These are phyloP conservation scores for Caenorhabditis sp. DNA, from an alignment of 2,888 invertebrate genomes.

Conservation along the genomic window DNA sequence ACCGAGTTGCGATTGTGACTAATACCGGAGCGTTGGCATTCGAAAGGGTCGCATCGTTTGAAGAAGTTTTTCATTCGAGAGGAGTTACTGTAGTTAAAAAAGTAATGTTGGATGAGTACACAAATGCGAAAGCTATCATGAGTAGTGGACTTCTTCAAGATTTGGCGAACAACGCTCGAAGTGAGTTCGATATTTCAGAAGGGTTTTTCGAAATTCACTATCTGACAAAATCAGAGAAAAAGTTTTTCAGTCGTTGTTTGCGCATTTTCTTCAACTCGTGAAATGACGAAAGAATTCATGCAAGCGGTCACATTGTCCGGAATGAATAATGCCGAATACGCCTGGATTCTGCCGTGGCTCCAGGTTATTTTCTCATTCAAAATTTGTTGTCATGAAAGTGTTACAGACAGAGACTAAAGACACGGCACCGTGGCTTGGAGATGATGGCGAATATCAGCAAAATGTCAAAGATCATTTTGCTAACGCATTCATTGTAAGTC, in stretches of 20 bases:
- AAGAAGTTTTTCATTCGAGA: conserved; percentile 51
- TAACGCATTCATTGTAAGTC: conserved; percentile 63
- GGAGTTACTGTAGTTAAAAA: conserved; percentile 50
- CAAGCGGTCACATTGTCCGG: conserved; percentile 54
- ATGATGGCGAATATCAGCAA: conserved; percentile 63
- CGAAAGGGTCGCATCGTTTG: conserved; percentile 49
- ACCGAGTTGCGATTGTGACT: conserved; percentile 55
- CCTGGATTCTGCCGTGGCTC: conserved; percentile 68
- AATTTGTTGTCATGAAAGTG: too few species aligned
- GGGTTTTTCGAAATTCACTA: background rate
- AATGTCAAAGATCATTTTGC: conserved; percentile 67
- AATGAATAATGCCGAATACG: conserved; percentile 64
- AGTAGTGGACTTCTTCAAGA: conserved; percentile 62
- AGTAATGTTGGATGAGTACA: conserved; percentile 60
- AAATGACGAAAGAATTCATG: conserved; percentile 68
- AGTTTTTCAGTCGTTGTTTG: conserved; percentile 65
- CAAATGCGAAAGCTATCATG: conserved; percentile 58
- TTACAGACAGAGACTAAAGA: conserved; percentile 58
- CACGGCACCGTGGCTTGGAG: conserved; percentile 64
- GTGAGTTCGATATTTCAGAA: conserved; percentile 24
- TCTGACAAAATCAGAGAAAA: background rate
- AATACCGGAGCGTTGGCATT: conserved; percentile 52
- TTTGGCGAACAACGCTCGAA: conserved; percentile 57
- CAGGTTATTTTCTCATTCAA: background rate
- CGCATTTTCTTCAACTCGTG: conserved; percentile 67